Percentiles rank a stretch among this genome's conserved stretches.
Evolutionary conservation across 2,888 invertebrate genomes (phyloP).

Genomic region (Choreutis nemorana): DNA sequence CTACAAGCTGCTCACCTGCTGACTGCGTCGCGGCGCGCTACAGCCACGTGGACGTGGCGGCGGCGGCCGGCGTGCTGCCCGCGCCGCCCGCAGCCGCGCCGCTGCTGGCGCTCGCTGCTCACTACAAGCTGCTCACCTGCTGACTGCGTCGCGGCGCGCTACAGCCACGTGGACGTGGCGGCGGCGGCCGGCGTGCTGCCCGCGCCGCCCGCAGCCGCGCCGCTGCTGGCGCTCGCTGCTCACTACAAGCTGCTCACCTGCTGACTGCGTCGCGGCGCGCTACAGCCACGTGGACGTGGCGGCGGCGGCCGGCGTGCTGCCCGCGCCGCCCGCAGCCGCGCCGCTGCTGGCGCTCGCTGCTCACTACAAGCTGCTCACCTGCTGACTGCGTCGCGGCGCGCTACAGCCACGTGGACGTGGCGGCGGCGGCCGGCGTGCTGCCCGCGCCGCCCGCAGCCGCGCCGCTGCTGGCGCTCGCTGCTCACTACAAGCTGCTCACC

Average conservation of each 20-base stretch:
- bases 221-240: conserved; percentile 72
- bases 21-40: conserved; percentile 78
- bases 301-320: conserved; percentile 76
- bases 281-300: conserved; percentile 88
- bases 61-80: conserved; percentile 76
- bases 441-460: conserved; percentile 78
- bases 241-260: too few relatives aligned
- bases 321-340: conserved; percentile 76
- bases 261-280: conserved; percentile 73
- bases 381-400: conserved; percentile 75
- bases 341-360: conserved; percentile 74
- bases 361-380: too few relatives aligned
- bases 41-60: conserved; percentile 85
- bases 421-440: conserved; percentile 76
- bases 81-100: conserved; percentile 78
- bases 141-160: conserved; percentile 77
- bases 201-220: conserved; percentile 75
- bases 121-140: too few relatives aligned
- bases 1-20: too few relatives aligned
- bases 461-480: conserved; percentile 74
- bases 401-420: conserved; percentile 85
- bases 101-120: conserved; percentile 70
- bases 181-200: conserved; percentile 78
- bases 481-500: too few relatives aligned
- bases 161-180: conserved; percentile 85